Base-by-base conservation (phyloP, 2,113 vertebrate species). In the Ophthalmolycus amberensis region DNA sequence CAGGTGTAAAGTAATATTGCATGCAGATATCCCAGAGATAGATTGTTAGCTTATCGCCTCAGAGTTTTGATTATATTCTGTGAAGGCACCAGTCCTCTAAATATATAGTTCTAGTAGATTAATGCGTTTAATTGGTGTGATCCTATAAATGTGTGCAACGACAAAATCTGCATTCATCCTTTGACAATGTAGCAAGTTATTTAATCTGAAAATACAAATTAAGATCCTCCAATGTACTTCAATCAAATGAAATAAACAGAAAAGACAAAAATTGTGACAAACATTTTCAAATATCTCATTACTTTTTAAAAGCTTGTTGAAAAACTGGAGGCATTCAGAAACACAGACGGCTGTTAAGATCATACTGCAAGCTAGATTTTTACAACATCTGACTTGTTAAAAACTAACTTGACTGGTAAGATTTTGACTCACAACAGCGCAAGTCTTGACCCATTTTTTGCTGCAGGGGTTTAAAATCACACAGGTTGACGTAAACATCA, bases 401-500 rank as follows among this genome's bases (percentile, higher is more conserved):
- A 40, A 18, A 42, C 34, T 37, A 52, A 34, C n/a, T 71, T 76
- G 22, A 40, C 54, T 76, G 25, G 37, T 64, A 10, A 16, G 20
- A 66, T 52, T 15, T 58, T 69, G 11, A 75, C 46, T 62, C 44
- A 73, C 14, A 71, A 71, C 7, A 73, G 14, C 20, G 27, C 46
- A 25, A 54, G 18, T 58, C 27, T 52, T 37, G 37, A 27, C 72
- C 44, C 18, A 18, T 54, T 64, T 69, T 65, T 59, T 34, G 71
- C 73, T 42, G 48, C 20, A 29, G 67, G 69, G 59, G 1, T 6
- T 80, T 86, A 46, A 40, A 84, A 71, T 70, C 77, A 42, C 63
- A 81, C 64, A 82, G 76, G 62, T 66, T 65, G 22, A 50, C 34
- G 0, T 74, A 72, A 67, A 82, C 71, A 87, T 56, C 20, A 48